These are phyloP conservation scores for Drosophila mettleri DNA, from an alignment of 2,888 invertebrate genomes.

Conservation along the genomic window DNA sequence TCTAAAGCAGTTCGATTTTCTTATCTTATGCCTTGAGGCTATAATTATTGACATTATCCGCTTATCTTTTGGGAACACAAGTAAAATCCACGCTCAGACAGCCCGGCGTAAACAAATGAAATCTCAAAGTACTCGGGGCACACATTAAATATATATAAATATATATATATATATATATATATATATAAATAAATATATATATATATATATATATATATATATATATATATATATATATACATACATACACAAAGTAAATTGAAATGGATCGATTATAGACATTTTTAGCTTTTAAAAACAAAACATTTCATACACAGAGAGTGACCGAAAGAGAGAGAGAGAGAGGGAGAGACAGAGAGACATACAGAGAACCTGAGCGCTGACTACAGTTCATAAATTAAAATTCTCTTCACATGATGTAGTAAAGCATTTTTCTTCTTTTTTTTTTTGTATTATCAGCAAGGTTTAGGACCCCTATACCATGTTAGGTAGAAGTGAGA, in stretches of 20 bases:
- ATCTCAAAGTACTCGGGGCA: constrained; percentile 10
- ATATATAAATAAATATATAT: constrained; percentile 21
- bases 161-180: background rate
- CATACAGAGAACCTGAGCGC: too few species aligned
- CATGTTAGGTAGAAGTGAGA: constrained; percentile 53
- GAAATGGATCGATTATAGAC: constrained; percentile 31
- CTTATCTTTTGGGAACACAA: constrained; percentile 54
- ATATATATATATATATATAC: background rate
- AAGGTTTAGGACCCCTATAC: constrained; percentile 73
- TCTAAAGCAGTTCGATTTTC: constrained; percentile 4
- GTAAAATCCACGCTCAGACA: constrained; percentile 7
- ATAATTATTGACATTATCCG: constrained; percentile 44
- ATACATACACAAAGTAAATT: constrained; percentile 31
- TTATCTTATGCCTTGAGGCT: constrained; percentile 10
- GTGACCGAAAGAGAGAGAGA: background rate
- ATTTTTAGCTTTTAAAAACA: constrained; percentile 9
- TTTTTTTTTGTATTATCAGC: constrained; percentile 59
- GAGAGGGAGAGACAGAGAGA: background rate
- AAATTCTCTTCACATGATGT: constrained; percentile 15
- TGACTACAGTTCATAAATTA: constrained; percentile 5
- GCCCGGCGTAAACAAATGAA: constrained; percentile 45
- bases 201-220: background rate
- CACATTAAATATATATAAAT: background rate
- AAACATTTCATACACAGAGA: constrained; percentile 9
- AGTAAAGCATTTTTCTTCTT: constrained; percentile 5